These are phyloP conservation scores for Ardeotis arabs DNA, from an alignment of 2,113 vertebrate genomes.

Conservation along the genomic window DNA sequence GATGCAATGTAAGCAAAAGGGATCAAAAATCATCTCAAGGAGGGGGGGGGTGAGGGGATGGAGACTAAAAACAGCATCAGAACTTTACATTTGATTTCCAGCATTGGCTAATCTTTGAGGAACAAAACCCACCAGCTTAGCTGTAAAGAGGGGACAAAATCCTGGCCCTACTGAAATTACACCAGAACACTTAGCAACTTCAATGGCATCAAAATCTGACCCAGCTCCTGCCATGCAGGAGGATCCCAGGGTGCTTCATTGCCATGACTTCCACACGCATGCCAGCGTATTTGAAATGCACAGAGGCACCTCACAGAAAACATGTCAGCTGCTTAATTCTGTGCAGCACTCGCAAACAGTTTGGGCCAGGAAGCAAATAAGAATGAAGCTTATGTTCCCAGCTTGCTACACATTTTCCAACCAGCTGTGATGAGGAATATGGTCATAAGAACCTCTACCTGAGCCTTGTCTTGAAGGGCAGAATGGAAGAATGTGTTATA, in stretches of 20 bases:
- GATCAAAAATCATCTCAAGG: constrained; percentile 59
- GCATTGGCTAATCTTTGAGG: neutral
- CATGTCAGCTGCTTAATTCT: neutral
- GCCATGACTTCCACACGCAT: neutral
- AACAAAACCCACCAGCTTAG: neutral
- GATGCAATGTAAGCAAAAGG: constrained; percentile 57
- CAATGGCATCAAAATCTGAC: neutral
- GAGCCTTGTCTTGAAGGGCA: constrained; percentile 10
- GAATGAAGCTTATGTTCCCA: neutral
- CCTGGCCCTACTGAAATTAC: neutral
- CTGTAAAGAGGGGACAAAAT: neutral
- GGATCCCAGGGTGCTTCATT: neutral
- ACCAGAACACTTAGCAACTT: neutral
- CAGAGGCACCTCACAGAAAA: neutral
- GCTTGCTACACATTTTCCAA: neutral
- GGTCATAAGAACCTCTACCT: neutral
- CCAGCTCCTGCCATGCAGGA: neutral
- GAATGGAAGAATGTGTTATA: neutral
- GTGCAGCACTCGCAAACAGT: neutral
- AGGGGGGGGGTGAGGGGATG: neutral
- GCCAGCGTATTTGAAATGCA: neutral
- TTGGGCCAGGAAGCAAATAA: neutral
- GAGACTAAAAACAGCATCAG: constrained; percentile 28
- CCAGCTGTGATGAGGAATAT: constrained; percentile 2
- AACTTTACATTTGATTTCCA: constrained; percentile 20